A percentile compares a stretch with the other conserved stretches of the same genome.
phyloP scores from a whole-genome alignment of 2,888 invertebrate genomes.

The Siphonodentalium dalli region DNA sequence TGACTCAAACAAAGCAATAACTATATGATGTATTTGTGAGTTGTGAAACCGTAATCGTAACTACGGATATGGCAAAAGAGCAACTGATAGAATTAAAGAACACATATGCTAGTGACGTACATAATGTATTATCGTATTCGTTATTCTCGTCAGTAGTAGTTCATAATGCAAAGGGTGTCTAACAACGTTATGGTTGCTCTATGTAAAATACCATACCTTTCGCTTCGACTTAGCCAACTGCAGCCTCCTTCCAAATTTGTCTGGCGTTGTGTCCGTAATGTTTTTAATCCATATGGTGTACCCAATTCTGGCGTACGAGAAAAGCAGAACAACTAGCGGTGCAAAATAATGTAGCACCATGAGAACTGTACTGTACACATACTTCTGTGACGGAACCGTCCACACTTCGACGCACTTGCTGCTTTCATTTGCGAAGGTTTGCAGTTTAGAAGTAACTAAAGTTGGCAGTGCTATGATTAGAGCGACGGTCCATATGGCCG shows the following conservation, averaged over 20 bases:
- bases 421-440: slow-evolving; percentile 35
- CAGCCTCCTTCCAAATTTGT: slow-evolving; percentile 29
- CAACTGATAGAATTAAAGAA: too few relatives aligned
- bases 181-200: too few relatives aligned
- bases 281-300: slow-evolving; percentile 87
- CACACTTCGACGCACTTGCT: slow-evolving; percentile 38
- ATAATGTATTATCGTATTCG: too few relatives aligned
- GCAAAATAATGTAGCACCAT: slow-evolving; percentile 83
- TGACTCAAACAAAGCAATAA: too few relatives aligned
- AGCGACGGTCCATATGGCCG: slow-evolving; percentile 78
- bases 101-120: too few relatives aligned
- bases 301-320: slow-evolving; percentile 85
- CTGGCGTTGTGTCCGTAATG: slow-evolving; percentile 67
- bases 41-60: too few relatives aligned
- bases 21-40: too few relatives aligned
- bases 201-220: slow-evolving; percentile 79
- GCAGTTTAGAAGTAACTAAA: slow-evolving; percentile 72
- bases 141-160: too few relatives aligned
- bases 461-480: slow-evolving; percentile 82
- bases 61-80: too few relatives aligned
- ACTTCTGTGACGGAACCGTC: slow-evolving; percentile 30
- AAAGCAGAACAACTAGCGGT: slow-evolving; percentile 80
- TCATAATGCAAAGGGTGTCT: too few relatives aligned
- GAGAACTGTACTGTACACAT: slow-evolving; percentile 78
- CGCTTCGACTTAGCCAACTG: slow-evolving; percentile 80